Conservation (phyloP, 2,113 vertebrate genomes). For the Physeter macrocephalus region DNA sequence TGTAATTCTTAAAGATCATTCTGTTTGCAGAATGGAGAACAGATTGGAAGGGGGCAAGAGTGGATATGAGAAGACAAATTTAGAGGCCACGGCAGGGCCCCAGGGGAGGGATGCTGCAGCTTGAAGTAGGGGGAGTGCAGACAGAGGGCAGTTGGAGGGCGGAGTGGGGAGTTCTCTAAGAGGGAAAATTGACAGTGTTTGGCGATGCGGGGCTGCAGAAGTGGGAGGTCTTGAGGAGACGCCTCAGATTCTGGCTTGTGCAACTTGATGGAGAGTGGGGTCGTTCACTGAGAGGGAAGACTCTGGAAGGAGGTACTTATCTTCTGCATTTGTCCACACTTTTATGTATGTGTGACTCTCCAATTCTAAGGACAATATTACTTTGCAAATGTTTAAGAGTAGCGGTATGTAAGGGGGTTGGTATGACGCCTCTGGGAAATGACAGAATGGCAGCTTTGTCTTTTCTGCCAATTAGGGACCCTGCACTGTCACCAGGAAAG, state of each 20-base stretch:
- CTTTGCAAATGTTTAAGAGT: neutral
- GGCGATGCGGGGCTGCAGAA: neutral
- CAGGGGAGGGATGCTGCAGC: neutral
- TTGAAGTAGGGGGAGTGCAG: neutral
- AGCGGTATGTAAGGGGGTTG: neutral
- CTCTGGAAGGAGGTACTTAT: neutral
- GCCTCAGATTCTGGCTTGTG: neutral
- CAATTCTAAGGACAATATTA: neutral
- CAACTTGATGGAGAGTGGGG: neutral
- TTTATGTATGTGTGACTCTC: neutral
- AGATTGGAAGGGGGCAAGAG: conserved; percentile 50
- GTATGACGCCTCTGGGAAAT: neutral
- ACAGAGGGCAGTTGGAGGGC: neutral
- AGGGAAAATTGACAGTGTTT: neutral
- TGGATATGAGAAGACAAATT: conserved; percentile 30
- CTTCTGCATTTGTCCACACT: neutral
- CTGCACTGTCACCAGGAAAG: neutral
- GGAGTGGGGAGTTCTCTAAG: neutral
- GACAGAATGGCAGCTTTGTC: neutral
- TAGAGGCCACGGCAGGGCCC: conserved; percentile 2
- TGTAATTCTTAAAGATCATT: conserved; percentile 26
- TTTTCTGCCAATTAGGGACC: neutral
- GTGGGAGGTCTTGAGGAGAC: neutral
- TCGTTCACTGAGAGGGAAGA: neutral
- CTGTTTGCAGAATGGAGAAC: conserved; percentile 40